Conservation (phyloP, 1,140 invertebrate species). For the Leptinotarsa lineolata region DNA sequence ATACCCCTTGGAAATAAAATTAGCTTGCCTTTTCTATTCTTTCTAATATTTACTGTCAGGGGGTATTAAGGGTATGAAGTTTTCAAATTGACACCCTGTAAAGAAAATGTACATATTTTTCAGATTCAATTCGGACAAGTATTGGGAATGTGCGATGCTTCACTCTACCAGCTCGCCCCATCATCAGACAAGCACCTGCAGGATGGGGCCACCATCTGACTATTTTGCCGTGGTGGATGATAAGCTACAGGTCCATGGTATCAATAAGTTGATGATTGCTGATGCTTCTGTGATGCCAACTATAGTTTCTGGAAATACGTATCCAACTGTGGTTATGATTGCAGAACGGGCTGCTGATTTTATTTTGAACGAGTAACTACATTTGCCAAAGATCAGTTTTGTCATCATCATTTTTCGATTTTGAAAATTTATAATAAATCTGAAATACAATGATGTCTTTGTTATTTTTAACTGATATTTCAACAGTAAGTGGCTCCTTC, state of each 20-base stretch:
- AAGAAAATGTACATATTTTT: slow-evolving; percentile 51
- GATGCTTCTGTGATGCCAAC: slow-evolving; percentile 76
- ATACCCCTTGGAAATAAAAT: no score
- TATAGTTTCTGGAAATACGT: slow-evolving; percentile 63
- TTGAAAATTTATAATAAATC: no score
- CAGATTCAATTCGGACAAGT: slow-evolving; percentile 73
- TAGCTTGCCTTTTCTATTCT: no score
- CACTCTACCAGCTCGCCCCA: slow-evolving; percentile 78
- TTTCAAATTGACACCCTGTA: slow-evolving; percentile 55
- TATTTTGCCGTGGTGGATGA: slow-evolving; percentile 59
- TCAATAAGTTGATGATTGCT: slow-evolving; percentile 65
- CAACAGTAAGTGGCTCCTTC: no score
- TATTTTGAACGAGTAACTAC: background rate
- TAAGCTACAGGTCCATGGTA: slow-evolving; percentile 53
- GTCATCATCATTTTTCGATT: no score
- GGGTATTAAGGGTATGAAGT: slow-evolving; percentile 51
- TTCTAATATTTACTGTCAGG: no score
- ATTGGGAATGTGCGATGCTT: slow-evolving; percentile 78
- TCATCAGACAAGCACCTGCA: slow-evolving; percentile 81
- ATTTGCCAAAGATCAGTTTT: no score
- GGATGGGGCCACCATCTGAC: slow-evolving; percentile 73
- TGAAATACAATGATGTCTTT: no score
- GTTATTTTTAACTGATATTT: no score
- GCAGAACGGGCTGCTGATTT: slow-evolving; percentile 63
- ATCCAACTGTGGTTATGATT: slow-evolving; percentile 61